Percentiles rank a stretch among this genome's conserved stretches.
Conservation (phyloP, 2,888 invertebrate species). For the Luperina nickerlii region DNA sequence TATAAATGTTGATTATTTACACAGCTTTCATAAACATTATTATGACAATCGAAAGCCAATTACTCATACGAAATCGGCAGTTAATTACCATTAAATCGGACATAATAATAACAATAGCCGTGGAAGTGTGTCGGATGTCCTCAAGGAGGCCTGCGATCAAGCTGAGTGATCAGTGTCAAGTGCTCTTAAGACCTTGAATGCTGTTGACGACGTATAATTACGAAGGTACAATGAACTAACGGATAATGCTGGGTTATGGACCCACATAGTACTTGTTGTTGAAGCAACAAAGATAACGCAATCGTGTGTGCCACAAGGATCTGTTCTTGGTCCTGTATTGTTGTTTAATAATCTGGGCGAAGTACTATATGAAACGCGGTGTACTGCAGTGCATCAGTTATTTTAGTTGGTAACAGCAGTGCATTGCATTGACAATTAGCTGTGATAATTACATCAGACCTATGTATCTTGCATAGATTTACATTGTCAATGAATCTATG, state of each 20-base stretch:
- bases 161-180: constrained; percentile 83
- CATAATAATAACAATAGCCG: constrained; percentile 69
- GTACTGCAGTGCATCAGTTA: constrained; percentile 23
- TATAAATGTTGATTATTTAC: constrained; percentile 28
- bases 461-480: constrained; percentile 52
- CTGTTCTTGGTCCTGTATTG: constrained; percentile 52
- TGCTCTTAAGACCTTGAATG: constrained; percentile 72
- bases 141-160: constrained; percentile 79
- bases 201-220: constrained; percentile 63
- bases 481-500: constrained; percentile 18
- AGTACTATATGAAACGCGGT: background rate
- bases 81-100: constrained; percentile 68
- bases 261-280: constrained; percentile 49
- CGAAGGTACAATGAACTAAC: constrained; percentile 73
- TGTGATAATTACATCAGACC: constrained; percentile 39
- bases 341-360: constrained; percentile 18
- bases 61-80: constrained; percentile 54
- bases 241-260: constrained; percentile 60
- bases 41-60: constrained; percentile 39
- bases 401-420: constrained; percentile 13
- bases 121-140: constrained; percentile 82
- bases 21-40: background rate
- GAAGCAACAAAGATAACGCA: constrained; percentile 63
- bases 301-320: constrained; percentile 58
- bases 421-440: constrained; percentile 43